Base-by-base conservation (phyloP, 2,113 vertebrate genomes). In the Platysteira castanea region DNA sequence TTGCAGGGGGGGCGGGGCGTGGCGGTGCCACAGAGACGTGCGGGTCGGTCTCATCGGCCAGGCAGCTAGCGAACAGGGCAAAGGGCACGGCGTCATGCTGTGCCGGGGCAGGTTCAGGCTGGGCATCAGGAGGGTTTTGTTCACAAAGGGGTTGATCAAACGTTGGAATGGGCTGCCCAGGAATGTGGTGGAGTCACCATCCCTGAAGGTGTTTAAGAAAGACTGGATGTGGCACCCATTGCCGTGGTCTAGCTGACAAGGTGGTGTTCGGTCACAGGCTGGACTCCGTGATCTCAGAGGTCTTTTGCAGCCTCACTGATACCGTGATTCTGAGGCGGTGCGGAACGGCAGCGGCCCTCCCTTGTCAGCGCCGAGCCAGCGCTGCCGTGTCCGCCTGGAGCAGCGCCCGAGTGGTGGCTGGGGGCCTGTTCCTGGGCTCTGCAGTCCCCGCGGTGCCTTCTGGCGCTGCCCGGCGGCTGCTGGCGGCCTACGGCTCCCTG, bases 21-120 rank as follows among this genome's bases (percentile, higher is more conserved):
- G n/a, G n/a, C n/a, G 17, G 7, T 24, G 19, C 5, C 12, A 1
- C 33, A 1, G 46, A 2, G 10, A 1, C 3, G 5, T 22, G 18
- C 6, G 27, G 4, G 6, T 15, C 3, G 9, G 35, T 4, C 2
- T 26, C 6, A 2, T 18, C 3, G 6, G 6, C 18, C 7, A 2
- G 37, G 21, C 33, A 5, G 0, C 9, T 18, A 5, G 26, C 1
- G 42, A 12, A 2, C 20, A 3, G 50, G 9, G 9, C 8, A 26
- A 15, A n/a, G 23, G 39, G 14, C 10, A 3, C 30, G 5, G 46
- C 39, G 27, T 24, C 19, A 2, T 0, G 74, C 64, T 47, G 19
- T 53, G 64, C 39, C 28, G 5, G 19, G 19, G 16, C 15, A 23
- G 4, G 30, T 11, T 56, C 27, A 13, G 20, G 3, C 10, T 54